Conservation (phyloP, 2,888 invertebrate genomes). For the Pterobdella sp. region DNA sequence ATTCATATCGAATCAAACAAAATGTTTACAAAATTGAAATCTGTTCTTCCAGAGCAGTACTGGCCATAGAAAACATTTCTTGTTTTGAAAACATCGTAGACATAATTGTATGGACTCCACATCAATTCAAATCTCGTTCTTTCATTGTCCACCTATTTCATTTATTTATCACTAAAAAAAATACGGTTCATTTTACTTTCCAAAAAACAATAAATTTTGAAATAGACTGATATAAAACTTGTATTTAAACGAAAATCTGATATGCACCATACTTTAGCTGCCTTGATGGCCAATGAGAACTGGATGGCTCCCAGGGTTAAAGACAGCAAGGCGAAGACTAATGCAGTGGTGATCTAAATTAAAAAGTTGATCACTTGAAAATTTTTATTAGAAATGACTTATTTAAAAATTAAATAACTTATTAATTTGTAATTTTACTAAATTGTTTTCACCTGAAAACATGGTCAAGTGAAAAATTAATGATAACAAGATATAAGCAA, state of each 20-base stretch:
- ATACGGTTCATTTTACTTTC: neutral
- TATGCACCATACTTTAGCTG: slow-evolving; percentile 5
- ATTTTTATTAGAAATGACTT: neutral
- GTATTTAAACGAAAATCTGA: neutral
- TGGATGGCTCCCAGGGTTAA: slow-evolving; percentile 6
- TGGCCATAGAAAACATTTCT: slow-evolving; percentile 4
- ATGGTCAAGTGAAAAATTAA: neutral
- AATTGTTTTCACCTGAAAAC: neutral
- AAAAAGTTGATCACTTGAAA: neutral
- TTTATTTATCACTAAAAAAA: neutral
- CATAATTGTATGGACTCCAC: neutral
- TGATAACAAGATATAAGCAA: neutral
- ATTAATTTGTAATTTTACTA: neutral
- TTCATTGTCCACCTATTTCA: neutral
- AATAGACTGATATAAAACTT: neutral
- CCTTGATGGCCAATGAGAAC: slow-evolving; percentile 2
- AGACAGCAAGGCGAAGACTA: slow-evolving; percentile 19
- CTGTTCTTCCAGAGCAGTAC: slow-evolving; percentile 19
- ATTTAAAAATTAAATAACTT: neutral
- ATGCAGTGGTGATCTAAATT: slow-evolving; percentile 12
- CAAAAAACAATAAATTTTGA: neutral
- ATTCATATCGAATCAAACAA: no score
- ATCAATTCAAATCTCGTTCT: neutral
- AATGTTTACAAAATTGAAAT: neutral
- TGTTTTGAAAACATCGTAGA: slow-evolving; percentile 17